Conservation (phyloP, 2,888 invertebrate species). For the Dryobota labecula region DNA sequence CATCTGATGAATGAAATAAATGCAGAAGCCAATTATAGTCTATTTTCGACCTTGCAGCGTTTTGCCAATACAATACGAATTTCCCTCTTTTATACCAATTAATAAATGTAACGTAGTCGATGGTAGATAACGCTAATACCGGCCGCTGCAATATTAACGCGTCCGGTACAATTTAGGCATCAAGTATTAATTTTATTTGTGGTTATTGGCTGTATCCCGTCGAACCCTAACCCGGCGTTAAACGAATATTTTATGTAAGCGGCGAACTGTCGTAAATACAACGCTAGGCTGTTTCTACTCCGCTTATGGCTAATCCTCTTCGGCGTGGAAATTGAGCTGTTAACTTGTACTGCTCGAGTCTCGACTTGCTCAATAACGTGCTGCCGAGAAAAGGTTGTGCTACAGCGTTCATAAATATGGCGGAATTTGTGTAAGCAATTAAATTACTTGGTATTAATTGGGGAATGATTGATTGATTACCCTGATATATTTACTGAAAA, state of each 20-base stretch:
- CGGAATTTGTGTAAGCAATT: not conserved
- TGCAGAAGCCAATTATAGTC: not conserved
- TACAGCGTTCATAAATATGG: not conserved
- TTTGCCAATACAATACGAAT: not conserved
- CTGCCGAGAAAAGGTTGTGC: conserved; percentile 2
- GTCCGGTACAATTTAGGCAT: conserved; percentile 61
- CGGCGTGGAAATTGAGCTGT: conserved; percentile 46
- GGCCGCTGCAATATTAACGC: conserved; percentile 59
- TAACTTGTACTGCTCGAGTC: conserved; percentile 33
- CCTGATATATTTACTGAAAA: conserved; percentile 1
- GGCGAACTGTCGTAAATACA: conserved; percentile 68
- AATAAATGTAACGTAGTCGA: conserved; percentile 8
- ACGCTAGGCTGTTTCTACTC: conserved; percentile 56
- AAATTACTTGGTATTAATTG: not conserved
- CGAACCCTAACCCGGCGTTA: conserved; percentile 59
- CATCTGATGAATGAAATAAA: conserved; percentile 22
- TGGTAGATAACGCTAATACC: conserved; percentile 35
- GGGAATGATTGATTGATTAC: not conserved
- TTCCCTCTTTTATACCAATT: conserved; percentile 4
- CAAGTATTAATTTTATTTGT: conserved; percentile 72
- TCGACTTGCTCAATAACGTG: conserved; percentile 12
- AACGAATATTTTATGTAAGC: conserved; percentile 74
- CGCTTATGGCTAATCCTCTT: conserved; percentile 64
- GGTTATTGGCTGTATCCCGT: conserved; percentile 70
- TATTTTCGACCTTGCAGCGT: conserved; percentile 3